Evolutionary conservation across 2,113 vertebrate species (phyloP), one percentile per base, ranked within the genome.

Genomic region (Scopus umbretta): DNA sequence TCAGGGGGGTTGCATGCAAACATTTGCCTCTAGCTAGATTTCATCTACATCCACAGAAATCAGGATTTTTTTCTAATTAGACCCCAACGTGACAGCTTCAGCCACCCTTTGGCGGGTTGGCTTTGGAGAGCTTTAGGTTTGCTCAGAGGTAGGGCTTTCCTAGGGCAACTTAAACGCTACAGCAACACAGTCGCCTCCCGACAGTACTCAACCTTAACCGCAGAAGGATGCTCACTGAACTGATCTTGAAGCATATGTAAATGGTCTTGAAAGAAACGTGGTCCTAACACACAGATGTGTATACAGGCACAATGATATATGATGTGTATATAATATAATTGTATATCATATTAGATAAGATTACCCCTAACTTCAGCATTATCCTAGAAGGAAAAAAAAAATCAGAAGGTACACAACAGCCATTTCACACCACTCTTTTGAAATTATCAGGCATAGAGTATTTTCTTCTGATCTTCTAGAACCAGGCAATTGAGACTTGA

Each of bases 251-350:
- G 49, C 34, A 32, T 17, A 4, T 0, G 6, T 4, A 30, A 42
- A 65, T 0, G 14, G 40, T 17, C 18, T 26, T 65, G 36, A 66
- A 80, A 75, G 75, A 27, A 32, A 13, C 19, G 16, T 1, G 16
- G 32, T 30, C 34, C 45, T 30, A 66, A 23, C 16, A 11, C 2
- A 27, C 1, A 65, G 14, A 65, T 6, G 6, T 1, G 5, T 19
- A 16, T 15, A 8, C 4, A 38, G 49, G 45, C 56, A 56, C 3
- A 18, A 62, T 5, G 11, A 16, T 1, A 15, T 5, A 38, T 1
- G 1, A 55, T 3, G 16, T 3, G 27, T 9, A 32, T 7, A 16
- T 0, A 56, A 11, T 22, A 36, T 10, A 15, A 10, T n/a, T 18
- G 5, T 8, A 6, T 55, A 68, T 6, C 1, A 0, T 20, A 50